phyloP scores from a whole-genome alignment of 2,113 vertebrate species.

The Tapirus terrestris region DNA sequence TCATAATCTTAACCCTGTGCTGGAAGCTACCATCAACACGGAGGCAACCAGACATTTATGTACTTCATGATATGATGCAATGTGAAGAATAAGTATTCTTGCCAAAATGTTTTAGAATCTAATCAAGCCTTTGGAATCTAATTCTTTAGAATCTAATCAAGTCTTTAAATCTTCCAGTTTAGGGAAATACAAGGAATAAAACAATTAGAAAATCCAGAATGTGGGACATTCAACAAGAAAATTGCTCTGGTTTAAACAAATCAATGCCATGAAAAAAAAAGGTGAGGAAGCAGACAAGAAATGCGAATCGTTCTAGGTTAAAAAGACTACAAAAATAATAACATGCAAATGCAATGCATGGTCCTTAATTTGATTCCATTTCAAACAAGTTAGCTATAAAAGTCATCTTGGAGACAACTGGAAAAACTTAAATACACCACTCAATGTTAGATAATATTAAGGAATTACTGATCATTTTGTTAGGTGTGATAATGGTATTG shows the following conservation, averaged over 20 bases:
- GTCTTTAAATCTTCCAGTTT: conserved; percentile 12
- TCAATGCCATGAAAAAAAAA: neutral
- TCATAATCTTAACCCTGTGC: neutral
- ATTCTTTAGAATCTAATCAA: neutral
- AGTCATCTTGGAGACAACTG: neutral
- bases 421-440: neutral
- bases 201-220: conserved; percentile 42
- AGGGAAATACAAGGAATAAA: conserved; percentile 31
- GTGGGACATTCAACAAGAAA: conserved; percentile 27
- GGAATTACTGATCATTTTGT: conserved; percentile 25
- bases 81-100: conserved; percentile 37
- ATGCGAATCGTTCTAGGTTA: neutral
- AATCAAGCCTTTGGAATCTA: neutral
- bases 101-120: neutral
- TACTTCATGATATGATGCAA: neutral
- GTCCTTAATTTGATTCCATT: conserved; percentile 42
- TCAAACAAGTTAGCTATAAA: neutral
- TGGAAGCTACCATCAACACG: neutral
- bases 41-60: neutral
- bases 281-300: neutral
- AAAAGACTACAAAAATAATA: neutral
- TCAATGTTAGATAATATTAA: conserved; percentile 21
- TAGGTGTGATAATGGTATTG: neutral
- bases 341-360: neutral
- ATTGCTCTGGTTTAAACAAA: conserved; percentile 16